Evolutionary conservation across 2,888 invertebrate genomes (phyloP).

Genomic region (Melikaiella ostensackeni): DNA sequence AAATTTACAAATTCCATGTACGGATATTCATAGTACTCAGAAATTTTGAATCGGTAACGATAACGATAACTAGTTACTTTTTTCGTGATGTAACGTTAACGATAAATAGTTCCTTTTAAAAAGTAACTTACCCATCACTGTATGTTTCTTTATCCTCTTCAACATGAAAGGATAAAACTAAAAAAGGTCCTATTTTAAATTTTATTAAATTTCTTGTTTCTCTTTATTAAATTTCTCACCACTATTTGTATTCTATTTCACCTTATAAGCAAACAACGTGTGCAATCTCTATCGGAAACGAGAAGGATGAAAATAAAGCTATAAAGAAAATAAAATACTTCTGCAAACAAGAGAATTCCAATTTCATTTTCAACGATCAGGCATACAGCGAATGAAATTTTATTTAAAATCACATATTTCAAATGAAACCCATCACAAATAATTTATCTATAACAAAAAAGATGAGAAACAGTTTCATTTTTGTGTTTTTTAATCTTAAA

Average conservation of each 20-base stretch:
- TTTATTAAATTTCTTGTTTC: background rate
- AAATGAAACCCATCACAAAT: background rate
- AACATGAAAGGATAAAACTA: no score
- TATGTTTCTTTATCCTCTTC: no score
- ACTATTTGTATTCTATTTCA: background rate
- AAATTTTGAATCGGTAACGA: no score
- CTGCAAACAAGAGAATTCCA: background rate
- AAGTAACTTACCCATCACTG: no score
- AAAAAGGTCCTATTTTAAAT: no score
- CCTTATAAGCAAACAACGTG: background rate
- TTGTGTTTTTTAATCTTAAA: background rate
- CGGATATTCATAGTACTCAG: no score
- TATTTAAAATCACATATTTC: background rate
- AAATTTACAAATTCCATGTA: no score
- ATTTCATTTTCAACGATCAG: background rate
- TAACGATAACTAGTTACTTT: no score
- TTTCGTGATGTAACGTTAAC: no score
- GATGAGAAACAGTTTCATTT: background rate
- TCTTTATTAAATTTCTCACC: background rate
- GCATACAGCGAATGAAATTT: background rate
- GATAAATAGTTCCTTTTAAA: no score
- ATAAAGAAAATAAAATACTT: background rate
- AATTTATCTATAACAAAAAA: no score
- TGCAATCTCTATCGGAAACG: background rate
- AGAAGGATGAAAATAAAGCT: background rate